phyloP scores from a whole-genome alignment of 2,797 vertebrate species.

The Urophycis tenuis region DNA sequence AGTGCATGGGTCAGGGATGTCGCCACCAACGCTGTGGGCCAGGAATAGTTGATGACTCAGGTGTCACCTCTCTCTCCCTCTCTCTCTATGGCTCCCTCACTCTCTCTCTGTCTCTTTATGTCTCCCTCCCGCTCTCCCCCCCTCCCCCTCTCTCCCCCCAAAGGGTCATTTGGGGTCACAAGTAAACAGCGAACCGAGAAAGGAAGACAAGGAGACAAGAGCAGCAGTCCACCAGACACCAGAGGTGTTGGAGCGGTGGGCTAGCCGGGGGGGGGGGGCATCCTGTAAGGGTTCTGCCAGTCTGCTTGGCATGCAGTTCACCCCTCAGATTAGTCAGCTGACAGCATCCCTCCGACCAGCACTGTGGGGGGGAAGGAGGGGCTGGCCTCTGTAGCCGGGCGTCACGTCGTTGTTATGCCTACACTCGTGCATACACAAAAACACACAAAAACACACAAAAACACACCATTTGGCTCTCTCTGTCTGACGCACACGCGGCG shows the following conservation, averaged over 20 bases:
- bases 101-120: constrained; percentile 9
- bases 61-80: constrained; percentile 13
- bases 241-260: too few species aligned
- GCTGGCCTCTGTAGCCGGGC: constrained; percentile 31
- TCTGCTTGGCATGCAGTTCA: constrained; percentile 61
- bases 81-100: constrained; percentile 22
- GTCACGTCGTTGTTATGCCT: background rate
- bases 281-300: constrained; percentile 29
- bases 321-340: constrained; percentile 67
- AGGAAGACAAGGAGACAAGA: constrained; percentile 8
- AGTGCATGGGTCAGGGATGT: constrained; percentile 35
- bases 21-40: constrained; percentile 41
- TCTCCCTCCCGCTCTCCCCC: background rate
- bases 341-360: constrained; percentile 63
- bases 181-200: too few species aligned
- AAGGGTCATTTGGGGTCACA: too few species aligned
- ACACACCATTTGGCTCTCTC: background rate
- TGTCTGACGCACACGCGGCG: background rate
- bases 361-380: constrained; percentile 58
- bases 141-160: constrained; percentile 10
- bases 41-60: constrained; percentile 45
- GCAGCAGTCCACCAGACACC: too few species aligned
- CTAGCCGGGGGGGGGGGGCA: too few species aligned
- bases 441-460: background rate
- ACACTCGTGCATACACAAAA: background rate